Evolutionary conservation across 2,113 vertebrate species (phyloP).

Genomic region (Trematocara stigmaticum): DNA sequence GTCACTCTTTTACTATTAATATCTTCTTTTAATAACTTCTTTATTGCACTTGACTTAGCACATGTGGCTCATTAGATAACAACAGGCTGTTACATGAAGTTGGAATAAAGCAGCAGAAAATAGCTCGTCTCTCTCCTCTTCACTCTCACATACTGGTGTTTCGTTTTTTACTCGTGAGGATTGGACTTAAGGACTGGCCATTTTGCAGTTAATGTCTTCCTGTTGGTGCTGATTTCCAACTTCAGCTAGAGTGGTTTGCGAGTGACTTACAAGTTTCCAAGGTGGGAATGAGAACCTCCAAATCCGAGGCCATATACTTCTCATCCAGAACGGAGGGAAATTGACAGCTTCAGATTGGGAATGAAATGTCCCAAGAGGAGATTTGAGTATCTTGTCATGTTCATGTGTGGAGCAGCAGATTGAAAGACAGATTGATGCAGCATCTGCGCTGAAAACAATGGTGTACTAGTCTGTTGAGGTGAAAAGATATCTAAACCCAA

Average conservation of each 20-base stretch:
- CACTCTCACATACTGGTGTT: not conserved
- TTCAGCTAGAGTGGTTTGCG: not conserved
- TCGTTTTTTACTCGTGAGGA: fast-evolving
- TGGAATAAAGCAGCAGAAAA: not conserved
- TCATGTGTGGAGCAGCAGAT: not conserved
- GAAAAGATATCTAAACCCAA: not conserved
- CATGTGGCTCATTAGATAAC: not conserved
- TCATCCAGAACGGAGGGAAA: not conserved
- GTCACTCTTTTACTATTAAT: not conserved
- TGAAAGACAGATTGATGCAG: not conserved
- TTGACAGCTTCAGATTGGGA: not conserved
- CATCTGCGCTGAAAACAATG: not conserved
- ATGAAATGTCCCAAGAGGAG: not conserved
- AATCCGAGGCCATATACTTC: fast-evolving
- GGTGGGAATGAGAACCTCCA: not conserved
- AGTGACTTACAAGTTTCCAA: not conserved
- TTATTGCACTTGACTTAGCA: not conserved
- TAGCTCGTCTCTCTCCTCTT: fast-evolving
- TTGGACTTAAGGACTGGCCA: not conserved
- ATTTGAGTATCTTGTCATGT: not conserved
- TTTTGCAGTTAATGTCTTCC: not conserved
- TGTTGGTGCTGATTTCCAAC: not conserved
- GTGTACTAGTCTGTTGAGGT: not conserved
- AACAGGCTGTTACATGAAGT: not conserved
- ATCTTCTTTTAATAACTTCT: not conserved